Percentiles rank a stretch among this genome's conserved stretches.
phyloP scores from a whole-genome alignment of 37 sponge, comb jelly and placozoan genomes.

The Haliclona indistincta region DNA sequence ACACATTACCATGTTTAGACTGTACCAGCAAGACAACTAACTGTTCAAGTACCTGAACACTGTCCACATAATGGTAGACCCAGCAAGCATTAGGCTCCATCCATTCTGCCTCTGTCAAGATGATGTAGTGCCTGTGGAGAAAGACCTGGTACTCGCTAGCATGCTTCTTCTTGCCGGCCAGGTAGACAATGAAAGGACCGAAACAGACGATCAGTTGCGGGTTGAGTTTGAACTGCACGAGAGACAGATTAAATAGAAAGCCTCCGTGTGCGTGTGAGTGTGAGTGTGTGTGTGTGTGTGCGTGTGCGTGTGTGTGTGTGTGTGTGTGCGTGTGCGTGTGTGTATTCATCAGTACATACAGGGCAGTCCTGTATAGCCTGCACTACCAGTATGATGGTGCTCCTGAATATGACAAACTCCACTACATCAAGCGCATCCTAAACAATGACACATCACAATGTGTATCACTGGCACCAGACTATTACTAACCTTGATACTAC shows the following conservation, averaged over 20 bases:
- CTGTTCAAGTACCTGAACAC: constrained; percentile 27
- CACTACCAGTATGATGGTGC: too few relatives aligned
- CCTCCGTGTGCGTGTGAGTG: constrained; percentile 14
- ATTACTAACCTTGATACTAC: constrained; percentile 39
- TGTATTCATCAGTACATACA: too few relatives aligned
- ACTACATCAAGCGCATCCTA: too few relatives aligned
- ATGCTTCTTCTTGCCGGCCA: constrained; percentile 19
- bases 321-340: constrained; percentile 17
- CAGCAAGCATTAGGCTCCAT: neutral
- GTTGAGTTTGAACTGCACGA: too few relatives aligned
- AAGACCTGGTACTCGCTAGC: constrained; percentile 7
- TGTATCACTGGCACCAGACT: too few relatives aligned
- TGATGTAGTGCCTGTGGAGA: constrained; percentile 18
- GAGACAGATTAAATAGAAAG: too few relatives aligned
- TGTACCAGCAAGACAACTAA: too few relatives aligned
- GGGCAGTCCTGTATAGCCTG: too few relatives aligned
- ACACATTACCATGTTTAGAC: too few relatives aligned
- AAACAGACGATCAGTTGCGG: constrained; percentile 16
- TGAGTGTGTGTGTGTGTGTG: constrained; percentile 14
- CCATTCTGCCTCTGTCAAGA: constrained; percentile 7
- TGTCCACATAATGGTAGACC: constrained; percentile 8
- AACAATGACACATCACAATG: too few relatives aligned
- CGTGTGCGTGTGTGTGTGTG: constrained; percentile 15
- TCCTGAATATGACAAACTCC: too few relatives aligned
- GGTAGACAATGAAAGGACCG: constrained; percentile 40